Evolutionary conservation across 2,888 invertebrate genomes (phyloP), one percentile per base, ranked within the genome.

Genomic region (Cosmorhoe ocellata): DNA sequence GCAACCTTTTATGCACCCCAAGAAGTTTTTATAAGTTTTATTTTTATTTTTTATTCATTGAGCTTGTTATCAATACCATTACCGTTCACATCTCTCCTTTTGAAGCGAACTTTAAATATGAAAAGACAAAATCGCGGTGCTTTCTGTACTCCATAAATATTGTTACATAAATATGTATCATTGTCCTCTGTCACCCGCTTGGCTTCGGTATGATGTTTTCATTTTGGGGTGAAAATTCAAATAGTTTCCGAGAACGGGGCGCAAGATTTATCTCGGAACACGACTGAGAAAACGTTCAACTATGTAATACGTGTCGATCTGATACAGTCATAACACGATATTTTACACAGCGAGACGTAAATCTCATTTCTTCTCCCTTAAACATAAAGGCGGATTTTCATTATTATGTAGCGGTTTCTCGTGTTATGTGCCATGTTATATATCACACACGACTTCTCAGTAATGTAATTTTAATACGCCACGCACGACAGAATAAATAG

Each of bases 111-210:
- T 88, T 87, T 84, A 87, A 87, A 87, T 84, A 84, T 80, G 79
- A 81, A 84, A 77, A 66, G 74, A 75, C 61, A 78, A 80, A 77
- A 79, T 81, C 76, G 75, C 70, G 64, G 63, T 66, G 63, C 74
- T 76, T 80, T 87, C 79, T 80, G 74, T 71, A 70, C 66, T 63
- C 74, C 71, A 85, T 89, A 89, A 89, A 89, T 89, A 87, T 80
- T 79, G 78, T 82, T 77, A 84, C 82, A 88, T 87, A 85, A 88
- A 89, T 87, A 86, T 87, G 83, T 87, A 87, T 85, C 81, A 81
- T 81, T 83, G 84, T 74, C 76, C 81, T 74, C 68, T 81, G 84
- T 80, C 84, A 78, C 68, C 73, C 64, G 61, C 63, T 66, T 59
- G 63, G 66, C 66, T 69, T 73, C 69, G 74, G 73, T 76, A 73